phyloP scores from a whole-genome alignment of 2,888 invertebrate genomes.

The Pecten maximus region DNA sequence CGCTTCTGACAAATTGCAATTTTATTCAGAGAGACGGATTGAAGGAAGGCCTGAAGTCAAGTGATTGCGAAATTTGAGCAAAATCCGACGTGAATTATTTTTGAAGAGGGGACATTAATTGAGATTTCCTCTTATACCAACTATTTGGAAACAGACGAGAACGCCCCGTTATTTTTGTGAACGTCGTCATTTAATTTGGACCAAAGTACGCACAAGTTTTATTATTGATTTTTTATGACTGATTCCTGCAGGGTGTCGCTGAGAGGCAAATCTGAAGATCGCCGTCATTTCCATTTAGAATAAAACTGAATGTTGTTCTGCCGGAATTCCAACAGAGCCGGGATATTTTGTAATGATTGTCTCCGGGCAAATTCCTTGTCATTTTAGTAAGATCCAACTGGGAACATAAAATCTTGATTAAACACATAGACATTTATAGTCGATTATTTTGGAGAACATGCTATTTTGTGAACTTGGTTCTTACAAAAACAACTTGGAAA shows the following conservation, averaged over 20 bases:
- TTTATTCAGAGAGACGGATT: constrained; percentile 9
- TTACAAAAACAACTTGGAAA: too few species aligned
- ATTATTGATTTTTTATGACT: constrained; percentile 23
- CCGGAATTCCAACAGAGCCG: not conserved
- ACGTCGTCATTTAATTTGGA: not conserved
- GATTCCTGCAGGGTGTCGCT: not conserved
- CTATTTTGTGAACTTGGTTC: too few species aligned
- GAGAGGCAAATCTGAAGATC: not conserved
- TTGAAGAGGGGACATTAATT: not conserved
- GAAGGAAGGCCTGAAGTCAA: not conserved
- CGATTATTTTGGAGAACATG: too few species aligned
- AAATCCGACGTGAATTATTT: constrained; percentile 23
- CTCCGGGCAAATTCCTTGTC: not conserved
- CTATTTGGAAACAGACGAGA: not conserved
- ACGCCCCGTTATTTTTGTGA: not conserved
- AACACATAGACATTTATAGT: too few species aligned
- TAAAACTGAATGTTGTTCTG: not conserved
- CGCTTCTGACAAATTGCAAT: constrained; percentile 23
- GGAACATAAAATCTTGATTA: not conserved
- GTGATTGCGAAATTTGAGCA: not conserved
- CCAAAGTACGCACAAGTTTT: not conserved
- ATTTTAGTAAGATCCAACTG: not conserved
- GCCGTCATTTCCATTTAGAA: not conserved
- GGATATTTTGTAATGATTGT: not conserved
- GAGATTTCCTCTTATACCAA: constrained; percentile 1